Evolutionary conservation across 2,797 vertebrate genomes (phyloP), one percentile per base, ranked within the genome.

Genomic region (Coilia nasus): DNA sequence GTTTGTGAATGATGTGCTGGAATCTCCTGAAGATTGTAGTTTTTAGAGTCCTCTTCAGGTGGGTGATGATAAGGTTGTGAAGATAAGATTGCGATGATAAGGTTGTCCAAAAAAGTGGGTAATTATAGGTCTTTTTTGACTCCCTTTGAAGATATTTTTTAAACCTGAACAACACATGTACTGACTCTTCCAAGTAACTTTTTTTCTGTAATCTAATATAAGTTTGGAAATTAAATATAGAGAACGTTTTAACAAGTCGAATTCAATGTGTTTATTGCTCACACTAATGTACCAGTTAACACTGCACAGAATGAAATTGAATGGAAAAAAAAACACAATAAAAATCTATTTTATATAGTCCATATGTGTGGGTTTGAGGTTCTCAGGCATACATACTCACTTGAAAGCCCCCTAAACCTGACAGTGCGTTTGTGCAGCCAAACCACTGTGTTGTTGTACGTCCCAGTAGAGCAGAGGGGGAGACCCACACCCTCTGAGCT

Each of bases 221-320:
- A 98, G 97, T 97, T 97, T 97, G 96, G 97, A 95, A 98, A 99
- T 98, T 98, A 98, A 98, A 97, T 97, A 97, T 97, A 98, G 97
- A 96, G 95, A 97, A 97, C 97, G 96, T 99, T 99, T 98, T 98
- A 99, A 97, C 95, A 96, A 94, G 93, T 95, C 96, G 97, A 96
- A 94, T 93, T 96, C 93, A 93, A 90, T 88, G 86, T 85, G 89
- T 88, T 91, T 90, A 87, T 93, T 88, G 87, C 56, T 60, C 25
- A 89, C 81, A 83, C 87, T 90, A 86, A 89, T 90, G 87, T 87
- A 86, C 84, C 86, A 85, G 83, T 88, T 84, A 87, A 89, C 71
- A 78, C 71, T 78, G 71, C 71, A 44, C 71, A 44, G 41, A 78
- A 78, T 41, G 71, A 78, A 78, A 41, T 78, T 31, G 19, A 78